phyloP scores from a whole-genome alignment of 2,797 vertebrate species.

The Myripristis jacobus region DNA sequence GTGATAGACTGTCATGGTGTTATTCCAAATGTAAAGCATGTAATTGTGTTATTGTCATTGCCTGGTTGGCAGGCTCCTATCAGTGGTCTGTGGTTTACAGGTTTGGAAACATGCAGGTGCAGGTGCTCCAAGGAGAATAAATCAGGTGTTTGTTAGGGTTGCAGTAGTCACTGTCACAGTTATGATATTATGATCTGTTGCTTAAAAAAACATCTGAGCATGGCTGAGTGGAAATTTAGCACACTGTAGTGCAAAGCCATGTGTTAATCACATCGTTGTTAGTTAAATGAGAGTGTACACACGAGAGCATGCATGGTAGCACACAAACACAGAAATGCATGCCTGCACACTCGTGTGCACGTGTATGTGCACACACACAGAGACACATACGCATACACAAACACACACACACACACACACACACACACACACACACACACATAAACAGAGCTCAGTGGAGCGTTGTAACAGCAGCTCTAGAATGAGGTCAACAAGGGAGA shows the following conservation, averaged over 20 bases:
- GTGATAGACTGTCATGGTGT: neutral
- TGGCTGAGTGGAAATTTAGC: conserved; percentile 30
- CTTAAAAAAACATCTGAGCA: conserved; percentile 24
- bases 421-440: conserved; percentile 40
- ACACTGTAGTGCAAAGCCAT: conserved; percentile 17
- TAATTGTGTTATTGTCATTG: conserved; percentile 3
- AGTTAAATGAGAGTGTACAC: conserved; percentile 15
- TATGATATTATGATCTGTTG: conserved; percentile 29
- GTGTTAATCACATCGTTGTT: conserved; percentile 47
- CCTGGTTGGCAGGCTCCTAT: conserved; percentile 4
- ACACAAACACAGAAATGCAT: conserved; percentile 36
- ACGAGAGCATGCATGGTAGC: conserved; percentile 24
- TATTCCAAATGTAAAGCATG: conserved; percentile 8
- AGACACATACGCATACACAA: conserved; percentile 21
- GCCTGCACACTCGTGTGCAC: neutral
- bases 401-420: conserved; percentile 34
- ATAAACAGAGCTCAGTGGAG: conserved; percentile 61
- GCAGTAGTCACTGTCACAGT: conserved; percentile 27
- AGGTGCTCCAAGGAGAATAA: conserved; percentile 12
- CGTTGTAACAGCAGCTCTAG: conserved; percentile 64
- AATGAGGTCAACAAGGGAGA: conserved; percentile 76
- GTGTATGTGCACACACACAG: neutral
- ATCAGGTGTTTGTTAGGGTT: conserved; percentile 42
- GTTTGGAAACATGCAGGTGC: conserved; percentile 15
- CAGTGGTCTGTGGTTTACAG: conserved; percentile 23